phyloP scores from a whole-genome alignment of 2,888 invertebrate genomes.

The Drosophila fulvimacula region DNA sequence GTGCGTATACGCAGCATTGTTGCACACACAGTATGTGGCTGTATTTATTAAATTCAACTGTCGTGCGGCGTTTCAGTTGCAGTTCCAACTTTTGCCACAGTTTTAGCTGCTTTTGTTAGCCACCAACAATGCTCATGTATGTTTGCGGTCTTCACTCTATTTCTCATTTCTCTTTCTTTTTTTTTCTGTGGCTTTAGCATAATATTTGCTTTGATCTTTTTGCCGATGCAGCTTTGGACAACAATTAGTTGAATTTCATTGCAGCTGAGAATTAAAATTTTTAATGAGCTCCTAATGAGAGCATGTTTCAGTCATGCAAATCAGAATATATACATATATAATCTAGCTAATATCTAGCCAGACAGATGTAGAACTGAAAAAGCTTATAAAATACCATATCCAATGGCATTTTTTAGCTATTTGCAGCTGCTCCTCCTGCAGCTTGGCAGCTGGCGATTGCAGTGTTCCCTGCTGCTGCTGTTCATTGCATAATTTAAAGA shows the following conservation, averaged over 20 bases:
- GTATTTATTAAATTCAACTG: slow-evolving; percentile 62
- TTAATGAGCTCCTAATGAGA: not conserved
- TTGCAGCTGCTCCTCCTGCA: not conserved
- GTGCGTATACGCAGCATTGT: slow-evolving; percentile 54
- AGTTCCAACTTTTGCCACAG: slow-evolving; percentile 32
- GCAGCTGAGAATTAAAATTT: not conserved
- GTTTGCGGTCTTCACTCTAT: slow-evolving; percentile 34
- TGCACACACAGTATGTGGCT: slow-evolving; percentile 11
- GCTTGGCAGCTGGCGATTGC: slow-evolving; percentile 2
- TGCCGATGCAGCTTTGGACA: slow-evolving; percentile 14
- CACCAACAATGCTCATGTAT: not conserved
- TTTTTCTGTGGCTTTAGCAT: slow-evolving; percentile 39
- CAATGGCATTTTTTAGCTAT: not conserved
- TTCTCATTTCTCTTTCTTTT: too few species aligned
- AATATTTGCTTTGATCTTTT: slow-evolving; percentile 29
- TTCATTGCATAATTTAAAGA: slow-evolving; percentile 43
- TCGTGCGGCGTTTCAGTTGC: slow-evolving; percentile 25
- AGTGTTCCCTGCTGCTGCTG: not conserved
- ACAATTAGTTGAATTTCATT: slow-evolving; percentile 22
- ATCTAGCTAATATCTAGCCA: too few species aligned
- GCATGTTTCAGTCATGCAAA: not conserved
- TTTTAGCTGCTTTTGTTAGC: slow-evolving; percentile 5
- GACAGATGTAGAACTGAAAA: not conserved
- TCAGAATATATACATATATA: too few species aligned
- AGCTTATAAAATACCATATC: not conserved